Evolutionary conservation across 2,797 vertebrate species (phyloP).

Genomic region (Cygnus olor): DNA sequence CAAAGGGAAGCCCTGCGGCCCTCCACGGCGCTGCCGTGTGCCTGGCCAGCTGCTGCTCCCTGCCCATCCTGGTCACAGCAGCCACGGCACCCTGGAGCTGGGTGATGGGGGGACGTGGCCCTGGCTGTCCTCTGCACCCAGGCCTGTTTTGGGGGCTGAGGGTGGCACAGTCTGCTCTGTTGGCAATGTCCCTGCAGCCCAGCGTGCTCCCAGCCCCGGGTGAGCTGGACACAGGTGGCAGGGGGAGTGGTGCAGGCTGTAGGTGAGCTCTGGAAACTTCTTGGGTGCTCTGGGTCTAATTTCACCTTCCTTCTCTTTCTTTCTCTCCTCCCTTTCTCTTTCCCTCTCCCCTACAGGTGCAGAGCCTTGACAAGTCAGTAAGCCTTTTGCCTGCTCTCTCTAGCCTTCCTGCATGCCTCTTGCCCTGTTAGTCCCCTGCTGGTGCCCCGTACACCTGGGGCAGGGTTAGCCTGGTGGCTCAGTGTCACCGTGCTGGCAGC

Average conservation of each 20-base stretch:
- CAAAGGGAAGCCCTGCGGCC: background rate
- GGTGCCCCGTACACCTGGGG: accelerated
- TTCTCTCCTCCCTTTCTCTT: slow-evolving; percentile 65
- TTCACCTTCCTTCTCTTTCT: slow-evolving; percentile 67
- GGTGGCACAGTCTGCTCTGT: background rate
- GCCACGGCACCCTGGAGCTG: accelerated
- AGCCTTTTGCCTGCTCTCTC: slow-evolving; percentile 72
- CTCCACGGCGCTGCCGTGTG: accelerated
- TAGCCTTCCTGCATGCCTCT: slow-evolving; percentile 52
- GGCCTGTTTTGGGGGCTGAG: background rate
- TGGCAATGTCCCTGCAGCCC: background rate
- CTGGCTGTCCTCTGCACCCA: background rate
- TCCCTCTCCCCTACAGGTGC: slow-evolving; percentile 85
- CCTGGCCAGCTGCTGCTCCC: background rate
- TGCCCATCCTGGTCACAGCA: background rate
- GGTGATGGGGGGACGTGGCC: background rate
- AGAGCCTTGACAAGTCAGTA: slow-evolving; percentile 97
- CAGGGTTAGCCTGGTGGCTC: background rate
- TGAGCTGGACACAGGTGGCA: background rate
- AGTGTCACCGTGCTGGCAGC: background rate
- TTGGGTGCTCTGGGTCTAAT: slow-evolving; percentile 56
- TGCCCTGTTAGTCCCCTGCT: background rate
- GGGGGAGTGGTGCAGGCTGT: background rate
- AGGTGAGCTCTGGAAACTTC: slow-evolving; percentile 34
- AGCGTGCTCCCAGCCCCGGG: slow-evolving; percentile 20